Evolutionary conservation across 2,797 vertebrate genomes (phyloP).

Genomic region (Simalia tracyae): DNA sequence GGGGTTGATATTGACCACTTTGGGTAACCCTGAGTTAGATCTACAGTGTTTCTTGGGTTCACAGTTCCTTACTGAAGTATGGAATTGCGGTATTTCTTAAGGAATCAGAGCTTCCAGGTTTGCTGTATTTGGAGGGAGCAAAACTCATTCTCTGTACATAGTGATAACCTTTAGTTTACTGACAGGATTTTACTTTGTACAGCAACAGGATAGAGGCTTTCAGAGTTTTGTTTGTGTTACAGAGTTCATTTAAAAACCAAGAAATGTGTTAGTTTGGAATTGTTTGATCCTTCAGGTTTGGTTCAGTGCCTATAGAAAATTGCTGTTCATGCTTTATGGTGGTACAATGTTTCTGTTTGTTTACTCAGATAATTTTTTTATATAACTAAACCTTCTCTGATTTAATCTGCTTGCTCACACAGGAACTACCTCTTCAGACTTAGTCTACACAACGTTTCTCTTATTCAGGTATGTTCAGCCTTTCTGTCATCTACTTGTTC

Average conservation of each 20-base stretch:
- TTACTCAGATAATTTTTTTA: constrained; percentile 27
- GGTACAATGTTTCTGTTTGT: not conserved
- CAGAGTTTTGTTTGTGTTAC: constrained; percentile 32
- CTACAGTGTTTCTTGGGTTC: not conserved
- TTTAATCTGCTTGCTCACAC: constrained; percentile 67
- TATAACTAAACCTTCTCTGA: constrained; percentile 38
- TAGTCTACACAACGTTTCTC: constrained; percentile 90
- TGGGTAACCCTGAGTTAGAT: not conserved
- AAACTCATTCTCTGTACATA: not conserved
- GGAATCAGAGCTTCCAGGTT: not conserved
- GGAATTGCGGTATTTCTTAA: not conserved
- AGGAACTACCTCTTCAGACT: constrained; percentile 99
- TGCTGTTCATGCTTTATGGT: not conserved
- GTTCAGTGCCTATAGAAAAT: constrained; percentile 22
- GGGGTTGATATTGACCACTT: not conserved
- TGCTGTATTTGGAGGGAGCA: not conserved
- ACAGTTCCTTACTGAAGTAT: not conserved
- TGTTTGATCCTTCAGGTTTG: not conserved
- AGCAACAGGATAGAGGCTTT: constrained; percentile 12
- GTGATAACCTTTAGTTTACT: constrained; percentile 26
- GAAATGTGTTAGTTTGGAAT: constrained; percentile 26
- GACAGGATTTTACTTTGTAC: not conserved
- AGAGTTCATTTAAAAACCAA: constrained; percentile 6
- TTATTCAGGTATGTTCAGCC: constrained; percentile 86
- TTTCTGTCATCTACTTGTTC: constrained; percentile 40